Base-by-base conservation (phyloP, 2,113 vertebrate species). In the Pheucticus melanocephalus region DNA sequence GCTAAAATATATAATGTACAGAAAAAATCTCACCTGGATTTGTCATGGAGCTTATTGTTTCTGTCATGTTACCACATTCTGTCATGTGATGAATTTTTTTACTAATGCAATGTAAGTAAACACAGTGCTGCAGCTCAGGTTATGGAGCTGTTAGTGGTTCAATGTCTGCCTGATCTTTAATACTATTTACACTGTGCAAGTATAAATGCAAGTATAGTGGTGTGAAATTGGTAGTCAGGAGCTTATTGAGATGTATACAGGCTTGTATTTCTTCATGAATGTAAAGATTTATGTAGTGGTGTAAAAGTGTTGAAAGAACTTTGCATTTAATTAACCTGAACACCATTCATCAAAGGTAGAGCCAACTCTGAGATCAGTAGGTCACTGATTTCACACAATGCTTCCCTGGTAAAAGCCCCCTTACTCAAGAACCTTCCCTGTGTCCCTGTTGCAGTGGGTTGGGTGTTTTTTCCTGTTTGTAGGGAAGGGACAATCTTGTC, bases 21-120 rank as follows among this genome's bases (percentile, higher is more conserved):
- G 51, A 66, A 82, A 56, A 56, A 84, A 63, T 23, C 9, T 44
- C 13, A 19, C 16, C 31, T 88, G 63, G 11, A 47, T 85, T 80
- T 94, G 15, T 45, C 35, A 6, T 65, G 56, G 73, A 77, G 39
- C 37, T 64, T 47, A 23, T 56, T 69, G 44, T 91, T 78, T 86
- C 35, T 65, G 28, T 79, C 1, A 1, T 75, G 50, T 35, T 12
- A 40, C 20, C 20, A 24, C 35, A 24, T 63, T 51, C 18, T 78
- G 24, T 65, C 30, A 66, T 57, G 50, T 81, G 60, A 50, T 84
- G 9, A 60, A 60, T 88, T 71, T 79, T 84, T 19, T 78, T 50
- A 63, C 23, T 37, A n/a, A 44, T 69, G 11, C 6, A 80, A 5
- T 76, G 44, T 93, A 90, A 82, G 83, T 92, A 95, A 97, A 88